A percentile compares a stretch with the other conserved stretches of the same genome.
Evolutionary conservation across 2,797 vertebrate genomes (phyloP).

Genomic region (Epinephelus coioides): DNA sequence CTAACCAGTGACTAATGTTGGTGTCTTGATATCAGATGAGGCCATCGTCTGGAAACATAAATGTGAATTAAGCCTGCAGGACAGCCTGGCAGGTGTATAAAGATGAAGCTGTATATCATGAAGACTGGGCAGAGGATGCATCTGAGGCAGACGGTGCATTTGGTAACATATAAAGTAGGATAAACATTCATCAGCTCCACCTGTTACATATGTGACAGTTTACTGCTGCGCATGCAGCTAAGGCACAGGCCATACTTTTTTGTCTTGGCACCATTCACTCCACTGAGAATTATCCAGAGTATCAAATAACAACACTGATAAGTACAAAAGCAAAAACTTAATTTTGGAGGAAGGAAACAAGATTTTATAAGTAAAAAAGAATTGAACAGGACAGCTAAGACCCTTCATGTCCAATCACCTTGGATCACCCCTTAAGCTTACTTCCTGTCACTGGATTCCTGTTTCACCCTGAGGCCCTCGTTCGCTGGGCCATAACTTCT

Average conservation of each 20-base stretch:
- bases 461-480: conserved; percentile 54
- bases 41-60: conserved; percentile 6
- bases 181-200: conserved; percentile 17
- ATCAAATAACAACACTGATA: conserved; percentile 12
- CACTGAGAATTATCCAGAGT: neutral
- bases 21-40: conserved; percentile 33
- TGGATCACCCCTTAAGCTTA: conserved; percentile 50
- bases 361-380: conserved; percentile 43
- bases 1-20: conserved; percentile 32
- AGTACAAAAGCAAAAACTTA: neutral
- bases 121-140: neutral
- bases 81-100: conserved; percentile 25
- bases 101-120: conserved; percentile 17
- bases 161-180: neutral
- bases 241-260: neutral
- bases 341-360: conserved; percentile 37
- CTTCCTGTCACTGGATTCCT: conserved; percentile 66
- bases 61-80: neutral
- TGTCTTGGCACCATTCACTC: neutral
- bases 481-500: conserved; percentile 64
- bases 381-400: conserved; percentile 51
- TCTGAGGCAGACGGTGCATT: conserved; percentile 10
- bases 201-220: conserved; percentile 5
- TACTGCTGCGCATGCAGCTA: neutral
- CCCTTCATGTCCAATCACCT: conserved; percentile 70